phyloP scores from a whole-genome alignment of 2,113 vertebrate species.

The Macaca nemestrina region DNA sequence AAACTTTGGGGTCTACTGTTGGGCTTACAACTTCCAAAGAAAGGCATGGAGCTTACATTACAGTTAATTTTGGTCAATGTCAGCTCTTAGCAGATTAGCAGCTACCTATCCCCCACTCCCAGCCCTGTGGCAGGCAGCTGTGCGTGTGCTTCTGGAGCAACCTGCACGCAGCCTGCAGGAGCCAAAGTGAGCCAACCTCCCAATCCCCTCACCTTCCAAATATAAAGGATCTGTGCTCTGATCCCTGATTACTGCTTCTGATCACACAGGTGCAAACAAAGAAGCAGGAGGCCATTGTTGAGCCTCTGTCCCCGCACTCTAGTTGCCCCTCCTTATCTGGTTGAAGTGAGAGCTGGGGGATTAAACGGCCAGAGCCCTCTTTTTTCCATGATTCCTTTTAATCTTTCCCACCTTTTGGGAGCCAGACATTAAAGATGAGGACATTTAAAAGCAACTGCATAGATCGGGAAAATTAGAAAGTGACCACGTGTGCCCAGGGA shows the following conservation, averaged over 20 bases:
- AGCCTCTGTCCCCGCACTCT: background rate
- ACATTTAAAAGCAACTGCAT: background rate
- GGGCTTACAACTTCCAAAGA: background rate
- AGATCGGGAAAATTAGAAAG: background rate
- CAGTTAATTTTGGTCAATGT: background rate
- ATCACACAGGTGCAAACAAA: background rate
- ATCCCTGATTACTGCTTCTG: background rate
- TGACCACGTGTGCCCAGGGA: too few species aligned
- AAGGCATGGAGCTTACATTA: background rate
- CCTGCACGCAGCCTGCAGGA: background rate
- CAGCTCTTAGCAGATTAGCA: background rate
- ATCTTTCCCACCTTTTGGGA: background rate
- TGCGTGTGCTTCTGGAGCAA: background rate
- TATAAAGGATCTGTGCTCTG: background rate
- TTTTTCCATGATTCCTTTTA: background rate
- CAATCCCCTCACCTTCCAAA: background rate
- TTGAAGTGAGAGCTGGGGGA: background rate
- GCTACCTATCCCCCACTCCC: background rate
- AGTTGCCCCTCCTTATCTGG: background rate
- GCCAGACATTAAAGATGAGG: background rate
- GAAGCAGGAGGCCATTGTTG: background rate
- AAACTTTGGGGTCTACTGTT: background rate
- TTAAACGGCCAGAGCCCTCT: background rate
- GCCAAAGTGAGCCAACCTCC: background rate
- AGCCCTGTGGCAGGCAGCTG: background rate